Percentiles rank a stretch among this genome's conserved stretches.
Conservation (phyloP, 2,113 vertebrate species). For the Amphiprion ocellaris region DNA sequence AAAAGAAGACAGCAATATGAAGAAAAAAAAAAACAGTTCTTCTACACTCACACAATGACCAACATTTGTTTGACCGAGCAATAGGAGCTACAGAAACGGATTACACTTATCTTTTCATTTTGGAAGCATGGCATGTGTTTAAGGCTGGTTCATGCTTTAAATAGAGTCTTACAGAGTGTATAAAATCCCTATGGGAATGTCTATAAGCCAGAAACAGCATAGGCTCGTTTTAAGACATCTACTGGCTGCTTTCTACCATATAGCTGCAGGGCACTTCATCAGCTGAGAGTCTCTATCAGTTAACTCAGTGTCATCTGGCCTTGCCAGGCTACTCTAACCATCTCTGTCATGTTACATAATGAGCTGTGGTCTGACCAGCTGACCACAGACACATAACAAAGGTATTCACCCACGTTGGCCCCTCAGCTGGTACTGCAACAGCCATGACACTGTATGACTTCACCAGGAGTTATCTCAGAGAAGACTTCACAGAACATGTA, state of each 20-base stretch:
- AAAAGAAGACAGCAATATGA: neutral
- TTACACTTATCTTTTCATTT: neutral
- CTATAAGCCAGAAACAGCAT: neutral
- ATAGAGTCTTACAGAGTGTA: neutral
- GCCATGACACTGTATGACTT: slow-evolving; percentile 40
- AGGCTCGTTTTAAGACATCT: neutral
- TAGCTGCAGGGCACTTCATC: neutral
- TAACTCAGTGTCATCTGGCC: slow-evolving; percentile 19
- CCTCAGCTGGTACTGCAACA: slow-evolving; percentile 23
- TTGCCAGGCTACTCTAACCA: slow-evolving; percentile 21
- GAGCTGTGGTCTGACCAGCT: slow-evolving; percentile 44
- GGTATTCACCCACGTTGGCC: slow-evolving; percentile 46
- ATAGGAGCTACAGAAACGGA: too few species aligned
- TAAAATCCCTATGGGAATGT: neutral
- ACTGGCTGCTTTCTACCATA: slow-evolving; percentile 4
- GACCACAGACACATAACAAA: slow-evolving; percentile 46
- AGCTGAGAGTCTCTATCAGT: slow-evolving; percentile 17
- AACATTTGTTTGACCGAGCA: too few species aligned
- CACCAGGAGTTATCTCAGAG: slow-evolving; percentile 20
- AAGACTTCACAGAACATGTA: slow-evolving; percentile 3
- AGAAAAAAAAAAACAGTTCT: too few species aligned
- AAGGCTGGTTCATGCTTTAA: neutral
- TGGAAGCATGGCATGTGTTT: neutral
- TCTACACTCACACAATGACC: too few species aligned
- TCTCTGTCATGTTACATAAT: slow-evolving; percentile 48